Conservation (phyloP, 2,797 vertebrate genomes). For the Xyrichtys novacula region DNA sequence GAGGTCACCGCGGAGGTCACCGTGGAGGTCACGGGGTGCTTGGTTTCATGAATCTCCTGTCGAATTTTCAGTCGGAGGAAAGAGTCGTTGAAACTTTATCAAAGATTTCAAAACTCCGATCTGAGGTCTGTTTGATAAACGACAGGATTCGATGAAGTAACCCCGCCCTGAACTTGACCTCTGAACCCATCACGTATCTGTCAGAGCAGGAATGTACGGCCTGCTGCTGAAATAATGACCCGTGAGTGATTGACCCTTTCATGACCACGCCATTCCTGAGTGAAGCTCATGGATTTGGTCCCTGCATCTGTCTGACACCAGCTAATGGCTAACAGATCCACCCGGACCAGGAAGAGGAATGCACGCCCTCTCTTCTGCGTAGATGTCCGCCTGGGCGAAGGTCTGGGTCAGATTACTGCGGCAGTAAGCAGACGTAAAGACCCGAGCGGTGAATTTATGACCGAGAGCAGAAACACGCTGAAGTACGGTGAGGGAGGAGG, state of each 20-base stretch:
- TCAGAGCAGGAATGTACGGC: constrained; percentile 28
- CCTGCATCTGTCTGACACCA: constrained; percentile 57
- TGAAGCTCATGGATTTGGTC: constrained; percentile 68
- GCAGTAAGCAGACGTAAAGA: constrained; percentile 74
- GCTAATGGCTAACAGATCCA: constrained; percentile 78
- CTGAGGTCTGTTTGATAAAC: too few species aligned
- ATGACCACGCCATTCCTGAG: constrained; percentile 71
- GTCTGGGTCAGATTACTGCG: constrained; percentile 75
- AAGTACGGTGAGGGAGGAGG: constrained; percentile 23
- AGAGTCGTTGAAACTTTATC: too few species aligned
- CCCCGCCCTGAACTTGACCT: constrained; percentile 26
- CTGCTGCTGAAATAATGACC: constrained; percentile 53
- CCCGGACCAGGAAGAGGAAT: constrained; percentile 68
- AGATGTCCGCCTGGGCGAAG: constrained; percentile 58
- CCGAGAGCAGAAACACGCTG: constrained; percentile 22
- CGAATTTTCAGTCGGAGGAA: too few species aligned
- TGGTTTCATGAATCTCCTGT: too few species aligned
- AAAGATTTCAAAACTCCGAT: too few species aligned
- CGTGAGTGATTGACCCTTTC: constrained; percentile 61
- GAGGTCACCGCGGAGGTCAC: constrained; percentile 6
- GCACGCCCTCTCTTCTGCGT: constrained; percentile 43
- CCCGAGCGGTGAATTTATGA: constrained; percentile 67
- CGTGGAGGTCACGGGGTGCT: too few species aligned
- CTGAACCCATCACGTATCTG: constrained; percentile 34
- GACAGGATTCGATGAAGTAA: not conserved